Evolutionary conservation across 2,797 vertebrate genomes (phyloP), one percentile per base, ranked within the genome.

Genomic region (Morelia viridis): DNA sequence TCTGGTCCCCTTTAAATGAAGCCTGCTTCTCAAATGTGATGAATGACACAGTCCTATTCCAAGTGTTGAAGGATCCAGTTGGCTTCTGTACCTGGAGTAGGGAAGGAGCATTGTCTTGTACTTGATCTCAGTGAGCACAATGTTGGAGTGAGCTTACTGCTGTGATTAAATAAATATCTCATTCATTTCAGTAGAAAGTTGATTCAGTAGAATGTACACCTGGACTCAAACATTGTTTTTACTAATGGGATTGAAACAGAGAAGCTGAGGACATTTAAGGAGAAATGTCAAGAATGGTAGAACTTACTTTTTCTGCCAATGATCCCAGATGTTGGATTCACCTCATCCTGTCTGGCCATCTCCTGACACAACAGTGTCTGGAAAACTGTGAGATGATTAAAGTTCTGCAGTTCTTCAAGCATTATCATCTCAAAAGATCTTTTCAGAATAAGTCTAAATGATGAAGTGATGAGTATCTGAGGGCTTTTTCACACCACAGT

Each of bases 281-380:
- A 80, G n/a, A 85, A 68, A 46, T 56, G 24, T 58, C 53, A 58
- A 41, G 60, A 46, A 50, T 85, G 35, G 76, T 53, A 85, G 6
- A 53, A 50, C 6, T 62, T 57, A 26, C 11, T 57, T 35, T 15
- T n/a, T 85, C n/a, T 58, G 87, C 71, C 31, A 85, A 65, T 50
- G 60, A 85, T 83, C 24, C 60, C 50, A 84, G 76, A 65, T 65
- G 58, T 57, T 92, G 76, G 61, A 85, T 92, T 68, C 61, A 46
- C 53, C 53, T 35, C 65, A 61, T 46, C 61, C 17, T 85, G 76
- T 76, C 61, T 85, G 87, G 22, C 87, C 76, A 65, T 12, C 17
- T 68, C 7, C 26, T 57, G 61, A 68, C 56, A 89, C n/a, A 89
- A 61, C n/a, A 28, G 57, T 41, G 19, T 8, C 57, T 26, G n/a